Evolutionary conservation across 2,888 invertebrate genomes (phyloP), one percentile per base, ranked within the genome.

Genomic region (Dermolepida albohirtum): DNA sequence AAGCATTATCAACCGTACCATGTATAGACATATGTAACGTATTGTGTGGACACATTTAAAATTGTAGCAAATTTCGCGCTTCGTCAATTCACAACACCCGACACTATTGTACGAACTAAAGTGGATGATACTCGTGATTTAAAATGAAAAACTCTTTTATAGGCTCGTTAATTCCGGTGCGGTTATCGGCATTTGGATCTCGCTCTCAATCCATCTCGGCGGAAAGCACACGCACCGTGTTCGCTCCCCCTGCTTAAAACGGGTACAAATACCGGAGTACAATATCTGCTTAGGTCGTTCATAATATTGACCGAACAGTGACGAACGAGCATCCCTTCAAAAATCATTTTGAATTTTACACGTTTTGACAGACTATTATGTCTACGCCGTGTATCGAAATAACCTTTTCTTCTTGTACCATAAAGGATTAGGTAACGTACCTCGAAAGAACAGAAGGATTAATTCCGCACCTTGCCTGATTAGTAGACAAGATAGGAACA

Each of bases 111-210:
- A 76, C 77, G 76, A 77, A 72, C 74, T 73, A 75, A 76, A 78
- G 76, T 77, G 76, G 76, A 75, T 75, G 77, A 76, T 76, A 74
- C 72, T 74, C 73, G 70, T 71, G 76, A 78, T 76, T 76, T 72
- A 73, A 59, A 77, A 70, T 75, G 73, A 77, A 77, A 77, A 77
- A 75, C 74, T 74, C 74, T 75, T 77, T 76, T 71, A 75, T 74
- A 76, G 75, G 74, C 73, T 73, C 71, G 71, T 73, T 75, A 75
- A 77, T 76, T 76, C 74, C 69, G 65, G 68, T 62, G 49, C 43
- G 50, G 73, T 78, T 77, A 78, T 78, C 78, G 44, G 14, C 44
- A 59, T 43, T 43, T 57, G 5, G 27, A 71, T 70, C 76, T 77
- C 76, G 72, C 73, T 65, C 76, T 77, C 76, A 74, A 70, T 71